These are phyloP conservation scores for Chiropotes sagulatus DNA, from an alignment of 2,797 vertebrate species.

Conservation along the genomic window DNA sequence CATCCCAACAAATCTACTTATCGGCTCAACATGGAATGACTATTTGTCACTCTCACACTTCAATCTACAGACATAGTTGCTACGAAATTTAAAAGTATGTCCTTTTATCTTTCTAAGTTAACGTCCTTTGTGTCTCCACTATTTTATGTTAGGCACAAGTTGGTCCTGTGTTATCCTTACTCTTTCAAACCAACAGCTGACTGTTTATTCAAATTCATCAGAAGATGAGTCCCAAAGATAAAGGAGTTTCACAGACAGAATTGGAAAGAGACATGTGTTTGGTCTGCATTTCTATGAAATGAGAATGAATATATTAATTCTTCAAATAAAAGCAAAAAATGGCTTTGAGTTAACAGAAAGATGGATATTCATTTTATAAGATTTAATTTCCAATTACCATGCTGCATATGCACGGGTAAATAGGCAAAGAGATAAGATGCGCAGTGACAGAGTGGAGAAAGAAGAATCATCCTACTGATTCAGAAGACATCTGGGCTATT, in stretches of 20 bases:
- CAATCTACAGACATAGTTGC: neutral
- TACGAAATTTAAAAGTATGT: neutral
- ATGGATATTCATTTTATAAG: constrained; percentile 44
- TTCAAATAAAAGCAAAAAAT: constrained; percentile 40
- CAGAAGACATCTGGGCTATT: constrained; percentile 46
- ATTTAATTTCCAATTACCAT: constrained; percentile 49
- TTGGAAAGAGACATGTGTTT: constrained; percentile 32
- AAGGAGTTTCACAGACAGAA: neutral
- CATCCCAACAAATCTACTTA: too few relatives aligned
- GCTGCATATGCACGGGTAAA: neutral
- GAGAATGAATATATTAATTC: constrained; percentile 25
- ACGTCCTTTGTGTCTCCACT: neutral
- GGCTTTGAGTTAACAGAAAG: constrained; percentile 45
- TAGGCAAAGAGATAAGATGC: neutral
- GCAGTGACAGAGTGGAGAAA: neutral
- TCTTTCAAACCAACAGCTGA: constrained; percentile 44
- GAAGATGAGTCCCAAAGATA: neutral
- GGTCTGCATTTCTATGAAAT: constrained; percentile 38
- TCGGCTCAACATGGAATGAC: neutral
- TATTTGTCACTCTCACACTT: neutral
- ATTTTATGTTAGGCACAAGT: neutral
- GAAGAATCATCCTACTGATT: neutral
- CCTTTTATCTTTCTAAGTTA: neutral
- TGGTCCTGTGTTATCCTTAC: neutral
- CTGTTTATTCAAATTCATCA: constrained; percentile 28